Evolutionary conservation across 2,888 invertebrate genomes (phyloP).

Genomic region (Oxyteleia sp.): DNA sequence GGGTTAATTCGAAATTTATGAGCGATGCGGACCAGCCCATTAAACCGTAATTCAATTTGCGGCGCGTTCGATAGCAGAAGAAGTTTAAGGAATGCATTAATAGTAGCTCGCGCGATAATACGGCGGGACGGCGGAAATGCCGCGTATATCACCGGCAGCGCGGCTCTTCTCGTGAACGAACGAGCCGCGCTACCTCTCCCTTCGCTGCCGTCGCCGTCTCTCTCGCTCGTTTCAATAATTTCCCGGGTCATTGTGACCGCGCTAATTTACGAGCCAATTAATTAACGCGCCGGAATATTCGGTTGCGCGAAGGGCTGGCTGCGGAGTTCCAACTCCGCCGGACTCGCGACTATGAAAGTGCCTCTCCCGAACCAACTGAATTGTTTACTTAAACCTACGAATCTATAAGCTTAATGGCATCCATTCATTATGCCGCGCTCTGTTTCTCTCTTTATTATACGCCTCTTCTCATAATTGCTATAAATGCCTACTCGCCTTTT

Average conservation of each 20-base stretch:
- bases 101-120: slow-evolving; percentile 68
- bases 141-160: slow-evolving; percentile 84
- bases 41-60: slow-evolving; percentile 59
- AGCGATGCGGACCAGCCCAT: slow-evolving; percentile 38
- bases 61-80: slow-evolving; percentile 59
- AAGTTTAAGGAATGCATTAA: slow-evolving; percentile 76
- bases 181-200: slow-evolving; percentile 44
- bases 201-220: slow-evolving; percentile 28
- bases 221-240: slow-evolving; percentile 72
- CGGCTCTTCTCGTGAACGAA: slow-evolving; percentile 81
- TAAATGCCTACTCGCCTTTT: slow-evolving; percentile 37
- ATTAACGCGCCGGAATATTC: slow-evolving; percentile 80
- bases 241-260: slow-evolving; percentile 82
- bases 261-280: slow-evolving; percentile 87
- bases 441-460: slow-evolving; percentile 47
- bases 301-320: slow-evolving; percentile 50
- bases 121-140: slow-evolving; percentile 78
- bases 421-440: slow-evolving; percentile 47
- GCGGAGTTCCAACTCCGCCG: slow-evolving; percentile 39
- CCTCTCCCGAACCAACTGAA: slow-evolving; percentile 29
- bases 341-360: slow-evolving; percentile 50
- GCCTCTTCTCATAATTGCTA: slow-evolving; percentile 46
- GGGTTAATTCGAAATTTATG: slow-evolving; percentile 54
- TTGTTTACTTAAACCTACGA: slow-evolving; percentile 67
- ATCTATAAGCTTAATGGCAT: slow-evolving; percentile 63